Conservation (phyloP, 1,140 invertebrate genomes). For the Drosophila triauraria region DNA sequence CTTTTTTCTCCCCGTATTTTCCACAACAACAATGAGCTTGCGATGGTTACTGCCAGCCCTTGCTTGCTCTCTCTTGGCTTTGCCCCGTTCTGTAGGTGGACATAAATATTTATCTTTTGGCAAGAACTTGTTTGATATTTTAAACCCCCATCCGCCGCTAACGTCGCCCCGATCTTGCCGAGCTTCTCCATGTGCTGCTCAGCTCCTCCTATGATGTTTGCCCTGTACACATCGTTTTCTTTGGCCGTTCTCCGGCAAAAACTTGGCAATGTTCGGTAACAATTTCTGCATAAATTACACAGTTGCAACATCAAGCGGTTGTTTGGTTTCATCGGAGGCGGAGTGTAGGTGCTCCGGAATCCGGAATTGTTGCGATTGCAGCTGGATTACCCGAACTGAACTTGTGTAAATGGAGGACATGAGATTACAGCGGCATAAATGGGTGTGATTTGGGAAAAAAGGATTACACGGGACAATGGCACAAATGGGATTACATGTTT, state of each 20-base stretch:
- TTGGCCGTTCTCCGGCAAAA: slow-evolving; percentile 62
- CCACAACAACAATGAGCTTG: slow-evolving; percentile 21
- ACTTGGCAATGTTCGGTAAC: slow-evolving; percentile 78
- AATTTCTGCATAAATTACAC: slow-evolving; percentile 78
- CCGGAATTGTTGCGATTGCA: slow-evolving; percentile 42
- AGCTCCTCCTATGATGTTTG: slow-evolving; percentile 47
- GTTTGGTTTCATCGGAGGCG: slow-evolving; percentile 2
- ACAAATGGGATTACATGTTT: background rate
- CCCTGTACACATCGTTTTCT: slow-evolving; percentile 57
- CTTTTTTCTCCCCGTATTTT: slow-evolving; percentile 8
- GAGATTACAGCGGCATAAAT: slow-evolving; percentile 6
- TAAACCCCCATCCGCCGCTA: slow-evolving; percentile 33
- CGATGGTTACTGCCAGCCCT: slow-evolving; percentile 6
- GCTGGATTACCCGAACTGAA: slow-evolving; percentile 32
- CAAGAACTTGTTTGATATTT: slow-evolving; percentile 83
- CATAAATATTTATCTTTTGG: slow-evolving; percentile 84
- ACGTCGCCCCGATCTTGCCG: slow-evolving; percentile 17
- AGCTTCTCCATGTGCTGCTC: slow-evolving; percentile 32
- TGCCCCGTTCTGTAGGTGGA: slow-evolving; percentile 67
- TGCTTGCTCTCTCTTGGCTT: slow-evolving; percentile 12
- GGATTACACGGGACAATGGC: background rate
- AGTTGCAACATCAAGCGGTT: slow-evolving; percentile 50
- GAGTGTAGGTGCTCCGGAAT: slow-evolving; percentile 11
- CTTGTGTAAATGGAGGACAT: slow-evolving; percentile 22
- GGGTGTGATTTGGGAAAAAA: background rate